Percentiles rank a stretch among this genome's conserved stretches.
phyloP scores from a whole-genome alignment of 2,797 vertebrate genomes.

The Rhinogobio ventralis region DNA sequence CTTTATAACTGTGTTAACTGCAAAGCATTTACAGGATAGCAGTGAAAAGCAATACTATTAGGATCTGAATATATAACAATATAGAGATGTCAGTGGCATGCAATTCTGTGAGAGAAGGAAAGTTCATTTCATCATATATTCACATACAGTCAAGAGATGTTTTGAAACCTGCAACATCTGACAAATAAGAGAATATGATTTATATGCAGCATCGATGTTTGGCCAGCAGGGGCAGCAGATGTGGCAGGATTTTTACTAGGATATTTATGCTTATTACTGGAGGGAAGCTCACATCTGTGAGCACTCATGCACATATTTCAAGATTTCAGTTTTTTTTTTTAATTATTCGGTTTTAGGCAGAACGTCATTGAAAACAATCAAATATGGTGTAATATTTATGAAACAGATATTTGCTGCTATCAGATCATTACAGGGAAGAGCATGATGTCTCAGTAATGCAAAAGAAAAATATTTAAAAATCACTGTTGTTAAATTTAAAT shows the following conservation, averaged over 20 bases:
- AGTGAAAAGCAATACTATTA: neutral
- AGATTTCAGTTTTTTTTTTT: neutral
- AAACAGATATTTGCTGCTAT: neutral
- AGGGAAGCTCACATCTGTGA: conserved; percentile 16
- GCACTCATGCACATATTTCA: neutral
- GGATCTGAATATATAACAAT: neutral
- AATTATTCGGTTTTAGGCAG: neutral
- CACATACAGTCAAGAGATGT: neutral
- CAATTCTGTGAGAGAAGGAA: neutral
- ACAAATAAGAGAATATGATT: neutral
- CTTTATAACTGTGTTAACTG: neutral
- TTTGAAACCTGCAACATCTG: neutral
- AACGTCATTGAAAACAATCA: neutral
- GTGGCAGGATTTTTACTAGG: neutral
- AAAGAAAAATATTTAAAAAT: neutral
- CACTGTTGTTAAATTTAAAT: neutral
- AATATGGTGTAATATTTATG: neutral
- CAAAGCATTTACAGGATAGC: neutral
- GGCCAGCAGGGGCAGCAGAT: conserved; percentile 39
- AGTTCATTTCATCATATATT: conserved; percentile 21
- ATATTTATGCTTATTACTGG: neutral
- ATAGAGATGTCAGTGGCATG: neutral
- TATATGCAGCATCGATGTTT: neutral
- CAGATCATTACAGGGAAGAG: neutral
- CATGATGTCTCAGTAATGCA: neutral